Percentiles rank a stretch among this genome's conserved stretches.
These are phyloP conservation scores for Cordilura impudica DNA, from an alignment of 2,888 invertebrate species.

Conservation along the genomic window DNA sequence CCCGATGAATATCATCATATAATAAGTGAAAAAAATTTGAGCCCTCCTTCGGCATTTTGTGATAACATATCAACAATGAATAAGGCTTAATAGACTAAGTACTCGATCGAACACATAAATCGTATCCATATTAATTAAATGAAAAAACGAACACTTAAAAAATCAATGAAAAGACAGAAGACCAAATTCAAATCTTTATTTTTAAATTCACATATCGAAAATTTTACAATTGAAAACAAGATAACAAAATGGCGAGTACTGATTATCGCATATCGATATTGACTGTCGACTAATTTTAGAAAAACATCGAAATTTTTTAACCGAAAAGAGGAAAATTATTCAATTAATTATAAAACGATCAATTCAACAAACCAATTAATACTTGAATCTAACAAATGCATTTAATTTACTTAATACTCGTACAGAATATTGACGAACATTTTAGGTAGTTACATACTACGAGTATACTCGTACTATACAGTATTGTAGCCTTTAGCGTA, in stretches of 20 bases:
- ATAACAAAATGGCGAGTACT: not conserved
- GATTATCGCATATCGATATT: constrained; percentile 15
- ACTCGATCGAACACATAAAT: not conserved
- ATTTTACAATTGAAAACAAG: not conserved
- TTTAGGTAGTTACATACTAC: not conserved
- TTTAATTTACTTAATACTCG: constrained; percentile 9
- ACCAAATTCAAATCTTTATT: not conserved
- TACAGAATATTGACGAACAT: not conserved
- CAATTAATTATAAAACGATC: too few species aligned
- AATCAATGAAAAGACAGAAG: not conserved
- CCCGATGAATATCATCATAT: constrained; percentile 70
- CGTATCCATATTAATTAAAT: too few species aligned
- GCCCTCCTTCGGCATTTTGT: constrained; percentile 79
- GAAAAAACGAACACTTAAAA: too few species aligned
- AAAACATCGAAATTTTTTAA: not conserved
- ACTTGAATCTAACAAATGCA: constrained; percentile 21
- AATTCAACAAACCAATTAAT: constrained; percentile 4
- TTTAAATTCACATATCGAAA: constrained; percentile 36
- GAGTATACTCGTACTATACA: too few species aligned
- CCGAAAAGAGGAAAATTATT: not conserved
- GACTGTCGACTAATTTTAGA: not conserved
- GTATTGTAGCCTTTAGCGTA: not conserved
- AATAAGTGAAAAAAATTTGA: constrained; percentile 72
- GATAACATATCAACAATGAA: constrained; percentile 69
- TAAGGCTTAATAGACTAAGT: constrained; percentile 52